Evolutionary conservation across 2,797 vertebrate genomes (phyloP), one percentile per base, ranked within the genome.

Genomic region (Melanotaenia nigrans): DNA sequence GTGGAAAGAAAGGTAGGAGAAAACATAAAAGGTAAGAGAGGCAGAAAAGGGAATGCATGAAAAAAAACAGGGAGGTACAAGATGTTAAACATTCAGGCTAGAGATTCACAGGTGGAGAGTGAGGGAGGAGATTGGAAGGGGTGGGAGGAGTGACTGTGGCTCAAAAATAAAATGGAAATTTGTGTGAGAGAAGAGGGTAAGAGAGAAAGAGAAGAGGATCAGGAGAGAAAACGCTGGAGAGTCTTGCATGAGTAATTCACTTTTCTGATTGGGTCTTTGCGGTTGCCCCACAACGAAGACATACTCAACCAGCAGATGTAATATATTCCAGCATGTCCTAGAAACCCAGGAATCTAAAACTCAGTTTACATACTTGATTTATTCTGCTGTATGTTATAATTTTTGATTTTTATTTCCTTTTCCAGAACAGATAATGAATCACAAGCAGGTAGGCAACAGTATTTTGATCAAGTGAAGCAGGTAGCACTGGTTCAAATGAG

Each of bases 241-340:
- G 76, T 63, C 68, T 80, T 71, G 81, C 83, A 78, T 82, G 81
- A 90, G 86, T 88, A 82, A 85, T 87, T 73, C 71, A 73, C 73
- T 78, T 73, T 82, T 67, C 68, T 83, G 81, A 85, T 71, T 82
- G 81, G 60, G 67, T 78, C 71, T 73, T 75, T 75, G 85, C 78
- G 73, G 55, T 68, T n/a, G 64, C 56, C 73, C 70, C 68, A 82
- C 82, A 85, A 79, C 73, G 51, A 47, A 73, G 67, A 84, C 63
- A 51, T 18, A 61, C 47, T 68, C 62, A 84, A 69, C 57, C 66
- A 64, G 53, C 64, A 78, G 69, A 70, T 79, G 62, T 77, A 85
- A 89, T 88, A 65, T 84, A 88, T 87, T 84, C 80, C 71, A 68
- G 74, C 68, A 68, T 83, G 83, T 81, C 88, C 83, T 68, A 89